These are phyloP conservation scores for Orthosia gothica DNA, from an alignment of 2,888 invertebrate species.

Conservation along the genomic window DNA sequence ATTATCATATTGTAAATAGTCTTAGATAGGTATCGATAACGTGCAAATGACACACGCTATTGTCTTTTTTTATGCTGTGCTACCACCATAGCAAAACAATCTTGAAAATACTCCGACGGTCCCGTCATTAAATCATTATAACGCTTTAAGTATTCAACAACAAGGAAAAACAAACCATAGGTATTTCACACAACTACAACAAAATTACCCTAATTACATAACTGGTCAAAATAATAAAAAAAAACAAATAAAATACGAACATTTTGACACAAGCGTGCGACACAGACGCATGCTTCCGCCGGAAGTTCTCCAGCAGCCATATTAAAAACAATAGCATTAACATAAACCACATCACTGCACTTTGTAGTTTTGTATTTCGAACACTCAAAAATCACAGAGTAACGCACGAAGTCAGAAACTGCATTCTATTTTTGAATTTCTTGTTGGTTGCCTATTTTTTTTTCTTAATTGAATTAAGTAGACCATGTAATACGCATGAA, in stretches of 20 bases:
- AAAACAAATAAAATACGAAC: conserved; percentile 79
- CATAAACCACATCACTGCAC: conserved; percentile 86
- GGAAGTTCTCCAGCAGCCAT: conserved; percentile 87
- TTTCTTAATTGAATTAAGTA: conserved; percentile 5
- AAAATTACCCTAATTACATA: conserved; percentile 16
- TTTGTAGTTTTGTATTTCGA: conserved; percentile 47
- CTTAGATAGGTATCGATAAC: background rate
- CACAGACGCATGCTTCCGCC: conserved; percentile 83
- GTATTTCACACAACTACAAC: conserved; percentile 8
- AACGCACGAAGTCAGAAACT: conserved; percentile 40
- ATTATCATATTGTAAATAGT: background rate
- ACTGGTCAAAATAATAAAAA: conserved; percentile 39
- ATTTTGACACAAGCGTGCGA: conserved; percentile 85
- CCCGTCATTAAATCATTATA: background rate
- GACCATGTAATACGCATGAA: conserved; percentile 52
- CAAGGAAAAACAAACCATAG: background rate
- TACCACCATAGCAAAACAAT: background rate
- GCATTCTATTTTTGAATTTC: conserved; percentile 41
- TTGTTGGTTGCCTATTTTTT: conserved; percentile 2
- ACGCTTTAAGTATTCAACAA: background rate
- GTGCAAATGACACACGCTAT: background rate
- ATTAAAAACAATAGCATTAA: conserved; percentile 85
- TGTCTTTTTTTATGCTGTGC: background rate
- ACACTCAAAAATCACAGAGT: conserved; percentile 66
- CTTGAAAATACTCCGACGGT: background rate